Evolutionary conservation across 2,797 vertebrate species (phyloP).

Genomic region (Neopelma chrysocephalum): DNA sequence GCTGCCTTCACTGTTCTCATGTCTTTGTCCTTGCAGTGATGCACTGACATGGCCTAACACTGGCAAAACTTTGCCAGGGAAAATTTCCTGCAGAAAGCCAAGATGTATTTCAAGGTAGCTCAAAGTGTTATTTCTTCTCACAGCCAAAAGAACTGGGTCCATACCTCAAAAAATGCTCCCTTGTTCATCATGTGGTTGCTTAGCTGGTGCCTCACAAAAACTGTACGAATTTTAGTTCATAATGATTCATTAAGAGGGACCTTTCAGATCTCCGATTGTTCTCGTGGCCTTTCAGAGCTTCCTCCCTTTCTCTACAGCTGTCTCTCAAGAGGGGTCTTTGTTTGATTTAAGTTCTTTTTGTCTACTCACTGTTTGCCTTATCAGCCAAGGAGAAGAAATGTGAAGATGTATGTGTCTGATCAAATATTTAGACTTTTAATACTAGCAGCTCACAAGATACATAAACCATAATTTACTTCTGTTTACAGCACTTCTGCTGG

Average conservation of each 20-base stretch:
- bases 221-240: background rate
- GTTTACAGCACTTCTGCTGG: slow-evolving; percentile 29
- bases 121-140: background rate
- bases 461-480: slow-evolving; percentile 37
- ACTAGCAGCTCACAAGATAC: background rate
- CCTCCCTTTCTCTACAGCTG: background rate
- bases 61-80: background rate
- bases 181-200: background rate
- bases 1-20: background rate
- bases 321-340: background rate
- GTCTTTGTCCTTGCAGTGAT: background rate
- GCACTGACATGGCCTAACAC: background rate
- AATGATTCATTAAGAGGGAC: background rate
- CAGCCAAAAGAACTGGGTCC: background rate
- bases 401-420: slow-evolving; percentile 9
- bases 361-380: background rate
- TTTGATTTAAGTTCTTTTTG: background rate
- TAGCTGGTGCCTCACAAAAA: background rate
- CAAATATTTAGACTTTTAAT: slow-evolving; percentile 62
- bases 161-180: background rate
- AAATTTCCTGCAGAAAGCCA: background rate
- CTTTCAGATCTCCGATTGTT: background rate
- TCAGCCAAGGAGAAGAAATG: background rate
- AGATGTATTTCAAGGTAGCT: background rate
- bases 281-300: background rate